Evolutionary conservation across 2,113 vertebrate genomes (phyloP).

Genomic region (Tiliqua scincoides): DNA sequence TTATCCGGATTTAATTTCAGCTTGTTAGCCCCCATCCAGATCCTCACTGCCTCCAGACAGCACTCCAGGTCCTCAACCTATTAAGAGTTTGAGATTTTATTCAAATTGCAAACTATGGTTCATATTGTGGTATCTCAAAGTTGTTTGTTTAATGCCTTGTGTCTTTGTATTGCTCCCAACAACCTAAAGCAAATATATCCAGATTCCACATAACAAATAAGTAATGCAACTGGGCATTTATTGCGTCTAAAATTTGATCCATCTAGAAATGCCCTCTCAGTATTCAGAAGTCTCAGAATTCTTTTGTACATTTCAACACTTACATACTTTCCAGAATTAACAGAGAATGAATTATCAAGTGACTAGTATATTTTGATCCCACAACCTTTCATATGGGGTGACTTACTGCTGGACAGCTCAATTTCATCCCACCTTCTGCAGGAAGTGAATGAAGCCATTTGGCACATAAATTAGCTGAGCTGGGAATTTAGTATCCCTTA

Average conservation of each 20-base stretch:
- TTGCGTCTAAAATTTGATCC: neutral
- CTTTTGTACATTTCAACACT: conserved; percentile 20
- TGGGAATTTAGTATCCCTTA: conserved; percentile 55
- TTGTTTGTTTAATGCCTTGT: neutral
- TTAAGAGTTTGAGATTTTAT: too few relatives aligned
- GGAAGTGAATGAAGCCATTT: conserved; percentile 26
- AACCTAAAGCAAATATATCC: neutral
- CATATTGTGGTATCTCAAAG: neutral
- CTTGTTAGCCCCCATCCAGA: too few relatives aligned
- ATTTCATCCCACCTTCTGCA: neutral
- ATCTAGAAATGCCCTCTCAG: conserved; percentile 1
- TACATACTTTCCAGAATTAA: neutral
- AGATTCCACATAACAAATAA: neutral
- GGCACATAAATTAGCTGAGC: neutral
- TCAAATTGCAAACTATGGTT: neutral
- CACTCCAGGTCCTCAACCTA: too few relatives aligned
- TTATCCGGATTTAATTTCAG: too few relatives aligned
- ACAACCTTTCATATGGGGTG: conserved; percentile 13
- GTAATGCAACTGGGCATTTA: neutral
- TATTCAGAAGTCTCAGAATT: neutral
- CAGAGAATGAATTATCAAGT: neutral
- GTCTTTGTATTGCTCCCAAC: neutral
- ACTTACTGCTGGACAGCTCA: conserved; percentile 25
- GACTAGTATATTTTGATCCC: neutral
- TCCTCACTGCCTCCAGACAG: too few relatives aligned